Conservation (phyloP, 2,113 vertebrate genomes). For the Hippopotamus amphibius region DNA sequence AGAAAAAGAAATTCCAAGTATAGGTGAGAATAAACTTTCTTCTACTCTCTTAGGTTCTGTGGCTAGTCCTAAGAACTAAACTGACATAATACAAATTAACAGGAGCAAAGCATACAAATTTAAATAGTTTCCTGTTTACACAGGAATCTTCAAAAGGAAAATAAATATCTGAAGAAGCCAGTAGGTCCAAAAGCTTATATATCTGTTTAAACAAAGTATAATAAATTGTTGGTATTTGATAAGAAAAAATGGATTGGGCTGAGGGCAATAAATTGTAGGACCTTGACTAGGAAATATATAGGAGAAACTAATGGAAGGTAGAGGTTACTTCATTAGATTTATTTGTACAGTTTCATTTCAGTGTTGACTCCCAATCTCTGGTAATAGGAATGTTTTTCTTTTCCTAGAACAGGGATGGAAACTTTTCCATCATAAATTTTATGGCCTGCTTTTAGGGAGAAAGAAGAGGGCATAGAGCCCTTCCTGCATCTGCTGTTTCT, state of each 20-base stretch:
- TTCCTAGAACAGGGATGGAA: background rate
- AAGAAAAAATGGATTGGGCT: background rate
- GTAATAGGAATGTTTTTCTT: background rate
- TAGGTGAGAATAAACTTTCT: background rate
- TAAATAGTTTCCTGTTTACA: background rate
- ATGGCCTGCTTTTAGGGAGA: background rate
- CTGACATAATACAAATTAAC: background rate
- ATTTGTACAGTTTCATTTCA: background rate
- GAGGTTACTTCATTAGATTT: background rate
- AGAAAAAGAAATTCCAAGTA: background rate
- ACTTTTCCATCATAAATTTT: background rate
- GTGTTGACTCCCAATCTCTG: background rate
- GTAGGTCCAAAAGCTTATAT: background rate
- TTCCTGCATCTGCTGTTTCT: background rate
- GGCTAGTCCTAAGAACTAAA: background rate
- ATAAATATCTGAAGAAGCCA: background rate
- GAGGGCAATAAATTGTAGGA: background rate
- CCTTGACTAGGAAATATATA: background rate
- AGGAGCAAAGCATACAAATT: background rate
- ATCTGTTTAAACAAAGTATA: background rate
- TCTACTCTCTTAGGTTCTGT: background rate
- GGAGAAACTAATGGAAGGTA: background rate
- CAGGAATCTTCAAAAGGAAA: background rate
- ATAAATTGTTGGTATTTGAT: background rate
- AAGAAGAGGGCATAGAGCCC: background rate